phyloP scores from a whole-genome alignment of 1,140 invertebrate species.

The Pogonomyrmex californicus region DNA sequence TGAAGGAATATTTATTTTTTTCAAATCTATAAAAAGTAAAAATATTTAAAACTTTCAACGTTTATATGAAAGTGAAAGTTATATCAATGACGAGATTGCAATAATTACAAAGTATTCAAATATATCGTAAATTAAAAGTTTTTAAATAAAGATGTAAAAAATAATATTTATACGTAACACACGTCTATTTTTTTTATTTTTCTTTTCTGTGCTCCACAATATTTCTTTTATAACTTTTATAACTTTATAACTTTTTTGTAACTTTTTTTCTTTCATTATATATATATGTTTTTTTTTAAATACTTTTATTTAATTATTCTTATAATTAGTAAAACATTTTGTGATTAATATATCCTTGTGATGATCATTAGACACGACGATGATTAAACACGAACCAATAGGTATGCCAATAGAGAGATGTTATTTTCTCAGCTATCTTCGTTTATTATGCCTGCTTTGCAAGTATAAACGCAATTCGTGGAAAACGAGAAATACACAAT shows the following conservation, averaged over 20 bases:
- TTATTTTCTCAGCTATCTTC: slow-evolving; percentile 28
- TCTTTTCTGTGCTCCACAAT: background rate
- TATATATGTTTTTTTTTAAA: background rate
- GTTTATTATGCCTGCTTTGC: slow-evolving; percentile 52
- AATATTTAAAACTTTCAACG: background rate
- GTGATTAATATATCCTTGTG: background rate
- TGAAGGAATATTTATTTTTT: background rate
- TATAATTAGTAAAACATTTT: slow-evolving; percentile 1
- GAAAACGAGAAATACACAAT: slow-evolving; percentile 19
- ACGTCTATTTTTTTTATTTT: background rate
- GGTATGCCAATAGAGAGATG: background rate
- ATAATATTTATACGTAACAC: background rate
- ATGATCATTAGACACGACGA: background rate
- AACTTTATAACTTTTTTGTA: background rate
- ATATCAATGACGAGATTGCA: background rate
- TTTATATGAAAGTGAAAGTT: background rate
- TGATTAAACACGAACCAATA: background rate
- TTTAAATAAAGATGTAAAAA: background rate
- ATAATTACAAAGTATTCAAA: slow-evolving; percentile 8
- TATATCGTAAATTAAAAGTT: background rate
- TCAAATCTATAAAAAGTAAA: background rate
- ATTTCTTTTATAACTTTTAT: background rate
- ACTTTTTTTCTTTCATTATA: background rate
- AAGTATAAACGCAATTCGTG: slow-evolving; percentile 40
- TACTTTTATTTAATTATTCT: background rate